Percentiles rank a stretch among this genome's conserved stretches.
Evolutionary conservation across 2,888 invertebrate genomes (phyloP).

Genomic region (Drosophila nr. fundita): DNA sequence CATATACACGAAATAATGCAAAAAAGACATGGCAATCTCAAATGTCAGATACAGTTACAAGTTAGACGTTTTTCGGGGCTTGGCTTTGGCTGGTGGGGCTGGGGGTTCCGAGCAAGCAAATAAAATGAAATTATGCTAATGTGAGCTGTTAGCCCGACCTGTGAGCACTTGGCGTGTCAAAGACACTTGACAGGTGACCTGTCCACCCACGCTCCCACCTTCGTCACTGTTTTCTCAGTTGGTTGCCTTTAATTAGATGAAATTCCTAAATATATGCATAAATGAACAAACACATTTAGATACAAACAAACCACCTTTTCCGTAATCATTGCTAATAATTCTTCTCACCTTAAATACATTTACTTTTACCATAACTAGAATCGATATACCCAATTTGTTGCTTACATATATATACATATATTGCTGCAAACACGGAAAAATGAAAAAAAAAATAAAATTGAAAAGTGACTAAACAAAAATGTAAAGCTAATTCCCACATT

Average conservation of each 20-base stretch:
- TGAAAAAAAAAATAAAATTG: not conserved
- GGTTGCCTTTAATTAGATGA: conserved; percentile 50
- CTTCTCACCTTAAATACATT: not conserved
- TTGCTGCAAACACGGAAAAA: not conserved
- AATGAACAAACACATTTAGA: not conserved
- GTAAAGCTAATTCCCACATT: conserved; percentile 59
- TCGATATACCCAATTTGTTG: conserved; percentile 9
- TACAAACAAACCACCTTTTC: not conserved
- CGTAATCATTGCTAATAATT: not conserved
- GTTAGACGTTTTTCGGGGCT: conserved; percentile 33
- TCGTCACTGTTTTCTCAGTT: not conserved
- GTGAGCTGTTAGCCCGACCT: conserved; percentile 8
- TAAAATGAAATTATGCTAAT: conserved; percentile 37
- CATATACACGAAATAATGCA: not conserved
- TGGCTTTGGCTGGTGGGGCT: conserved; percentile 10
- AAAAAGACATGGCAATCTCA: conserved; percentile 20
- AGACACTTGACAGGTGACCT: conserved; percentile 20
- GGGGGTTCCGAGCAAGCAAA: not conserved
- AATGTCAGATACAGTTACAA: conserved; percentile 26
- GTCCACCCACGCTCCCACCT: not conserved
- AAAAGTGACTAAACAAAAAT: conserved; percentile 18
- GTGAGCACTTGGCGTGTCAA: conserved; percentile 31
- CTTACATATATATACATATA: conserved; percentile 8
- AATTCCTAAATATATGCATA: conserved; percentile 15
- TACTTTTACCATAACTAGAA: not conserved